phyloP scores from a whole-genome alignment of 2,113 vertebrate species.

The Tinamus guttatus region DNA sequence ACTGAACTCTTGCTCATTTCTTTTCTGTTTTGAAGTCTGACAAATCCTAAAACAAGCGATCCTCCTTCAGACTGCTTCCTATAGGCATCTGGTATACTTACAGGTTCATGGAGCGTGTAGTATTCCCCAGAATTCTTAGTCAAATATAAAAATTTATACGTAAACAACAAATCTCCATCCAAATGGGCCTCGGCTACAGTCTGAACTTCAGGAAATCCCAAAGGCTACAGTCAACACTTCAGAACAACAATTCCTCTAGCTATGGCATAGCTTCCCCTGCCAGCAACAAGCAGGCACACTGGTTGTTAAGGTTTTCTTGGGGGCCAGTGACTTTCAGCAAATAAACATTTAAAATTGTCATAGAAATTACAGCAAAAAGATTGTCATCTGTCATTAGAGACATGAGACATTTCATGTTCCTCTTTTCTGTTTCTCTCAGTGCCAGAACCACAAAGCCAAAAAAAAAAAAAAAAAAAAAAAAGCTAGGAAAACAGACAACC shows the following conservation, averaged over 20 bases:
- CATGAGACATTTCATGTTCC: neutral
- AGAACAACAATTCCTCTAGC: neutral
- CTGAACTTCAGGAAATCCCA: neutral
- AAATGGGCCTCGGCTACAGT: neutral
- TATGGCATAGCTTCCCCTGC: neutral
- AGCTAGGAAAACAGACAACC: neutral
- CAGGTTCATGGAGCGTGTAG: neutral
- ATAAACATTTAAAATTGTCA: neutral
- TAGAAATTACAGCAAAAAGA: neutral
- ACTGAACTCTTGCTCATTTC: neutral
- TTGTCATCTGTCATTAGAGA: neutral
- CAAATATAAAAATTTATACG: neutral
- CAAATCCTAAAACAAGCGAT: neutral
- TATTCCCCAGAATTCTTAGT: neutral
- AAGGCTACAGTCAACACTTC: neutral
- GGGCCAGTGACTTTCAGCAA: neutral
- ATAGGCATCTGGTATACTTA: neutral
- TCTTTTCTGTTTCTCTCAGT: neutral
- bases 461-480: no score
- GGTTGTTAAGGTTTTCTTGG: neutral
- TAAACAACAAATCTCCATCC: neutral
- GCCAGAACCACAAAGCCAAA: neutral
- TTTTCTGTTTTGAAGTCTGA: neutral
- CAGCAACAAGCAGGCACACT: neutral
- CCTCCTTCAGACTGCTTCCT: neutral